These are phyloP conservation scores for Trematomus bernacchii DNA, from an alignment of 2,797 vertebrate genomes.

Conservation along the genomic window DNA sequence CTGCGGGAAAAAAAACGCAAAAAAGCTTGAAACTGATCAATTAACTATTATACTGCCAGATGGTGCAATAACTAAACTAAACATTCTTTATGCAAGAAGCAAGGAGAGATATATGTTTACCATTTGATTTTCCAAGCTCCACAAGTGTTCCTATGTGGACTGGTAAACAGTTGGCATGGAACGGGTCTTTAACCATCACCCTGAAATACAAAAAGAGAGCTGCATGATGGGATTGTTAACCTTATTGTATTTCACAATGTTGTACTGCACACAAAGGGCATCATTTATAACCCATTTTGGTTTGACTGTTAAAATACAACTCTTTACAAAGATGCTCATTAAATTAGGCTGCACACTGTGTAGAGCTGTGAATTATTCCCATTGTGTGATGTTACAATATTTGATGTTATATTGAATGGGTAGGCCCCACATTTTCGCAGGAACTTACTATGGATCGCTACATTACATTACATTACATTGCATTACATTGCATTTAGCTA, in stretches of 20 bases:
- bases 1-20: conserved; percentile 73
- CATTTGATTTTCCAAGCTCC: conserved; percentile 98
- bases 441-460: background rate
- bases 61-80: background rate
- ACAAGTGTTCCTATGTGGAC: conserved; percentile 99
- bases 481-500: too few relatives aligned
- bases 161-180: conserved; percentile 98
- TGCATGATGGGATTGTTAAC: background rate
- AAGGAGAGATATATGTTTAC: conserved; percentile 77
- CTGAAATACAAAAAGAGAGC: conserved; percentile 78
- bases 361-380: background rate
- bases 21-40: background rate
- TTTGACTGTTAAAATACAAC: background rate
- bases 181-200: conserved; percentile 99
- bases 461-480: too few relatives aligned
- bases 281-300: background rate
- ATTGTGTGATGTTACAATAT: background rate
- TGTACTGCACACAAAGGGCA: background rate
- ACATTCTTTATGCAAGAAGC: background rate
- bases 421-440: background rate
- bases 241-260: background rate
- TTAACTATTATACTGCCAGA: background rate
- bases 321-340: background rate
- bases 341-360: background rate
- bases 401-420: background rate